Evolutionary conservation across 2,888 invertebrate genomes (phyloP).

Genomic region (Drosophila fulvimacula): DNA sequence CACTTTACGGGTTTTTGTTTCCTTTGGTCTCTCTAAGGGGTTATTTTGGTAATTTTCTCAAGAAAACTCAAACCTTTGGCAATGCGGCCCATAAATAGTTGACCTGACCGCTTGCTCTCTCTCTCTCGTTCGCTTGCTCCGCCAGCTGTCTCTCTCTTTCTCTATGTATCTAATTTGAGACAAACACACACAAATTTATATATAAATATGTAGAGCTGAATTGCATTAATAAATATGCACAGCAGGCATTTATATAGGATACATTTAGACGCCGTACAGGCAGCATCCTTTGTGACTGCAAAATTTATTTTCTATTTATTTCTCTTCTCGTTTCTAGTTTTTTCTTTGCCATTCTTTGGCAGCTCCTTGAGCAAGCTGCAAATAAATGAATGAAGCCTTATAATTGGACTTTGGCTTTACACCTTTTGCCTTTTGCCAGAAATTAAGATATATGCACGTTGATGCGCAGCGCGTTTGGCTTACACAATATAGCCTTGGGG

Average conservation of each 20-base stretch:
- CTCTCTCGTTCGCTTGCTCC: neutral
- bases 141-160: neutral
- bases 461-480: neutral
- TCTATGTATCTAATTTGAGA: slow-evolving; percentile 32
- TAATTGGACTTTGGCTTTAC: slow-evolving; percentile 43
- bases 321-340: slow-evolving; percentile 1
- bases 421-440: slow-evolving; percentile 9
- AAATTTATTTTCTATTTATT: slow-evolving; percentile 37
- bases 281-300: slow-evolving; percentile 22
- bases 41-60: slow-evolving; percentile 73
- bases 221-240: slow-evolving; percentile 62
- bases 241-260: slow-evolving; percentile 45
- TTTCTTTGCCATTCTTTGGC: slow-evolving; percentile 11
- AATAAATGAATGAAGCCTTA: slow-evolving; percentile 33
- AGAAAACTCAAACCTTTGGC: slow-evolving; percentile 70
- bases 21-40: slow-evolving; percentile 62
- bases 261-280: slow-evolving; percentile 22
- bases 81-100: slow-evolving; percentile 56
- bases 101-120: slow-evolving; percentile 29
- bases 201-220: slow-evolving; percentile 18
- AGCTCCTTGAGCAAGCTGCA: slow-evolving; percentile 21
- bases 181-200: slow-evolving; percentile 12
- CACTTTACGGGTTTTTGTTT: slow-evolving; percentile 56
- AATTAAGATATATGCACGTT: neutral
- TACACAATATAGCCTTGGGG: neutral